phyloP scores from a whole-genome alignment of 2,113 vertebrate species.

The Cervus canadensis region DNA sequence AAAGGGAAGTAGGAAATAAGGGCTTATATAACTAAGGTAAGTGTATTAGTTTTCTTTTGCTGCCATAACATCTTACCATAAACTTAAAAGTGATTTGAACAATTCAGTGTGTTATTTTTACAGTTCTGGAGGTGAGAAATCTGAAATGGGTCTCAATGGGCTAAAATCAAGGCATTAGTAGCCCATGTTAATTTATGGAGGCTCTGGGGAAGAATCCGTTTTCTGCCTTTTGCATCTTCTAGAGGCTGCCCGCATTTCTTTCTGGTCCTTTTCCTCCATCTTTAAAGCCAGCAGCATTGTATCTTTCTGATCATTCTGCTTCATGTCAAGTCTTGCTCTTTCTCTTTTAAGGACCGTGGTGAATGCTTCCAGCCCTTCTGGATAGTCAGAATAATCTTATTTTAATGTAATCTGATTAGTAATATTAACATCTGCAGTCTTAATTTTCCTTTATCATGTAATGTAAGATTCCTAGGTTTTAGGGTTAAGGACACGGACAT shows the following conservation, averaged over 20 bases:
- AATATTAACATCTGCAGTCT: neutral
- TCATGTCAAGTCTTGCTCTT: neutral
- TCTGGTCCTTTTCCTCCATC: neutral
- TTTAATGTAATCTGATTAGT: neutral
- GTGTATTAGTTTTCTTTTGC: neutral
- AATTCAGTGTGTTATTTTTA: neutral
- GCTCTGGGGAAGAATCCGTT: neutral
- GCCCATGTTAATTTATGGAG: neutral
- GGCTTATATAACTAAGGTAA: neutral
- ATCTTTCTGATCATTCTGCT: neutral
- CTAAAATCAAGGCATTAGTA: neutral
- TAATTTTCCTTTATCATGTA: neutral
- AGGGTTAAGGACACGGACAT: neutral
- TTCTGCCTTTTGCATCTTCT: neutral
- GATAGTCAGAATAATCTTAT: neutral
- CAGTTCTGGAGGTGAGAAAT: neutral
- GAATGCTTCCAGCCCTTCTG: neutral
- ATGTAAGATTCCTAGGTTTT: neutral
- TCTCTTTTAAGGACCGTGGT: neutral
- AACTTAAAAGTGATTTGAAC: slow-evolving; percentile 11
- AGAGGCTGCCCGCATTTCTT: neutral
- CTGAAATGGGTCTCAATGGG: neutral
- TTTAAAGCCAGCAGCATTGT: neutral
- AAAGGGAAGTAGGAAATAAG: neutral
- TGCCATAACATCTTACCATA: neutral